A percentile compares a stretch with the other conserved stretches of the same genome.
These are phyloP conservation scores for Tribolium castaneum DNA, from an alignment of 1,140 invertebrate genomes.

Conservation along the genomic window DNA sequence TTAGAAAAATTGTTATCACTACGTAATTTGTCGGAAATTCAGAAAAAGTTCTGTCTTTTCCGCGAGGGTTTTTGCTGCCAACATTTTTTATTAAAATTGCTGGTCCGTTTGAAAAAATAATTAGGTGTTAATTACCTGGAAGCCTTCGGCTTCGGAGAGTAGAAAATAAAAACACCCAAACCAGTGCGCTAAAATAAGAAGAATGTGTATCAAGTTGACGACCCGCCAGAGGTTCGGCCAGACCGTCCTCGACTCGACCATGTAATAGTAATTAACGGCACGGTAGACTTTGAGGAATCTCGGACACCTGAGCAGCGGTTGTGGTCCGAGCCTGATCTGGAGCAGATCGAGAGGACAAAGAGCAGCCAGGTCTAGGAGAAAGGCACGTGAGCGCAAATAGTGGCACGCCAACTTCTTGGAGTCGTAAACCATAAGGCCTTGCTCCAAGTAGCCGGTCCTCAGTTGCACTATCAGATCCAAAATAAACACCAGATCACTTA, in stretches of 20 bases:
- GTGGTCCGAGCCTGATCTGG: conserved; percentile 81
- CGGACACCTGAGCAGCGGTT: conserved; percentile 85
- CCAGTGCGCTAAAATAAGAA: conserved; percentile 95
- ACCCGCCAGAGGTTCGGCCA: conserved; percentile 98
- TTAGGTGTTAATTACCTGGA: conserved; percentile 68
- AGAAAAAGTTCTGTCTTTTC: no score
- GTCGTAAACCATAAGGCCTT: conserved; percentile 94
- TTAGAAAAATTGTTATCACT: no score
- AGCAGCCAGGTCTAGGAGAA: conserved; percentile 86
- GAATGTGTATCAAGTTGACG: conserved; percentile 93
- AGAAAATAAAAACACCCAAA: conserved; percentile 98
- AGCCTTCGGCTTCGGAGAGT: conserved; percentile 90
- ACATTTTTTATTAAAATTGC: no score
- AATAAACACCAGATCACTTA: conserved; percentile 89
- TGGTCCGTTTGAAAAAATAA: no score
- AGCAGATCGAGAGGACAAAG: conserved; percentile 89
- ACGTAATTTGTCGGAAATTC: no score
- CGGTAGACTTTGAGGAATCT: conserved; percentile 88
- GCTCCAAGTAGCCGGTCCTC: conserved; percentile 94
- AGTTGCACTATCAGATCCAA: conserved; percentile 91
- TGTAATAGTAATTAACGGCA: conserved; percentile 93
- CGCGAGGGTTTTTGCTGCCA: no score
- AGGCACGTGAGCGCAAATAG: conserved; percentile 86
- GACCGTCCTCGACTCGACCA: conserved; percentile 93
- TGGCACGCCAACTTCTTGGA: conserved; percentile 89